Percentiles rank a stretch among this genome's conserved stretches.
phyloP scores from a whole-genome alignment of 2,888 invertebrate species.

The Drosophila hamatofila region DNA sequence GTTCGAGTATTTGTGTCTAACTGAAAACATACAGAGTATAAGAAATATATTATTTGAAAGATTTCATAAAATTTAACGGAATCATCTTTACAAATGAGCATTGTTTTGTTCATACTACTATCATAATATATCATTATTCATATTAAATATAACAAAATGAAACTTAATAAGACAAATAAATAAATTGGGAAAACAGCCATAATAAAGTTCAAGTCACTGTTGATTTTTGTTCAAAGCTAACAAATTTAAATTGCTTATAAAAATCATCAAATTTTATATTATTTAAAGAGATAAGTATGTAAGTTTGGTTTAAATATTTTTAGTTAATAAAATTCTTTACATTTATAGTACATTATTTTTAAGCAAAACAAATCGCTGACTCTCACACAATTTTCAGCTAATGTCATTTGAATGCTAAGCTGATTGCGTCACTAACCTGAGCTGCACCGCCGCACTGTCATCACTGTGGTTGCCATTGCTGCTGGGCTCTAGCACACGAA shows the following conservation, averaged over 20 bases:
- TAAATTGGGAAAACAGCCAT: not conserved
- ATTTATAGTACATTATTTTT: no score
- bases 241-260: not conserved
- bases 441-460: conserved; percentile 64
- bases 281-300: no score
- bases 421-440: conserved; percentile 66
- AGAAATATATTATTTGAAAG: not conserved
- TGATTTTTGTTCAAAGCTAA: not conserved
- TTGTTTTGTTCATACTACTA: not conserved
- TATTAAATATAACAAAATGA: not conserved
- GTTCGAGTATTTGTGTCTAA: not conserved
- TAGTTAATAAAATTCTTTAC: no score
- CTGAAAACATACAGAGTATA: not conserved
- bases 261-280: no score
- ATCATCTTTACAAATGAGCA: no score
- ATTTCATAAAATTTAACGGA: no score
- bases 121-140: not conserved
- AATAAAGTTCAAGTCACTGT: not conserved
- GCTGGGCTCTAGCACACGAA: conserved; percentile 87
- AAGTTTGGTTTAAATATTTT: no score
- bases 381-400: conserved; percentile 9
- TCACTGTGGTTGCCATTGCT: conserved; percentile 71
- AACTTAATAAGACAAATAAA: not conserved
- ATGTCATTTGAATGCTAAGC: conserved; percentile 29
- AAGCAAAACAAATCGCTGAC: not conserved